A percentile compares a stretch with the other conserved stretches of the same genome.
phyloP scores from a whole-genome alignment of 2,113 vertebrate genomes.

The Actenoides lindsayi region DNA sequence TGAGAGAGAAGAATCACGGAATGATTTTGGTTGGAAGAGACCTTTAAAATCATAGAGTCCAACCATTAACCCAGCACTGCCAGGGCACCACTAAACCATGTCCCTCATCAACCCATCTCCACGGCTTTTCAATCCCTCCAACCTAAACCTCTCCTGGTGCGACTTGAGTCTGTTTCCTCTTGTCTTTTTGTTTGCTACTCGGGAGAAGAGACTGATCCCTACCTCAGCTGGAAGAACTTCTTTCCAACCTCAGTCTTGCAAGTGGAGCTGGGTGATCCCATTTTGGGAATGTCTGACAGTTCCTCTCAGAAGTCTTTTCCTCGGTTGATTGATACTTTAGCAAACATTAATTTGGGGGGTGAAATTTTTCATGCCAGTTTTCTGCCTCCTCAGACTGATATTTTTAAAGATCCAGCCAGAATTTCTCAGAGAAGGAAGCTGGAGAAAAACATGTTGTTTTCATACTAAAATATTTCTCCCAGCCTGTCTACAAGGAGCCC shows the following conservation, averaged over 20 bases:
- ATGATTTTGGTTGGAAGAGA: not conserved
- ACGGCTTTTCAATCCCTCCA: no score
- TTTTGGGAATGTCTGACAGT: not conserved
- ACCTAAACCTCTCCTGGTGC: no score
- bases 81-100: no score
- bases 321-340: conserved; percentile 11
- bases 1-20: not conserved
- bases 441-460: conserved; percentile 50
- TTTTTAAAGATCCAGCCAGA: conserved; percentile 47
- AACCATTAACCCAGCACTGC: not conserved
- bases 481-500: not conserved
- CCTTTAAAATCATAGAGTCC: not conserved
- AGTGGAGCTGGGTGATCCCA: not conserved
- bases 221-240: not conserved
- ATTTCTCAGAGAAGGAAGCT: conserved; percentile 26
- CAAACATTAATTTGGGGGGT: not conserved
- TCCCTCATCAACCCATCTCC: no score
- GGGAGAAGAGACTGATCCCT: not conserved
- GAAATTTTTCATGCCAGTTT: conserved; percentile 3
- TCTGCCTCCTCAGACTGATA: conserved; percentile 52
- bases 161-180: no score
- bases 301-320: not conserved
- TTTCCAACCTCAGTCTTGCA: not conserved
- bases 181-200: no score
- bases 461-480: conserved; percentile 39